Percentiles rank a stretch among this genome's conserved stretches.
These are phyloP conservation scores for Acrobasis suavella DNA, from an alignment of 2,888 invertebrate species.

Conservation along the genomic window DNA sequence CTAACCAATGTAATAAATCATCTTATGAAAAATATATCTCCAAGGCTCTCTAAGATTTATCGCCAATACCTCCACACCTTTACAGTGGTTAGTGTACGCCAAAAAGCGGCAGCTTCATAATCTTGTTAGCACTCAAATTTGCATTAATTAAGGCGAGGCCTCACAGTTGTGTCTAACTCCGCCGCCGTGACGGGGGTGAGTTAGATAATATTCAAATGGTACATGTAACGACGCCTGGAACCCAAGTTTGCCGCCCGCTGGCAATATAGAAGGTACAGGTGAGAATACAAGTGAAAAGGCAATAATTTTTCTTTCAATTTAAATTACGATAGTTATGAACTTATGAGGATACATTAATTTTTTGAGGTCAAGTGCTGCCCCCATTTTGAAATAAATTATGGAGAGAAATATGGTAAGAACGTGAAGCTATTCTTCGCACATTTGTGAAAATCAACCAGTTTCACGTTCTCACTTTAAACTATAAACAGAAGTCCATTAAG, in stretches of 20 bases:
- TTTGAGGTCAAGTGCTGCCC: no score
- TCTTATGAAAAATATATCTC: no score
- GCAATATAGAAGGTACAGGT: constrained; percentile 71
- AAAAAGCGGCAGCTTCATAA: constrained; percentile 80
- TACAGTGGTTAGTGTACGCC: constrained; percentile 57
- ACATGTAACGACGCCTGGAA: constrained; percentile 77
- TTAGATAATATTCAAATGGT: constrained; percentile 83
- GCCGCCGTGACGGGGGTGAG: constrained; percentile 47
- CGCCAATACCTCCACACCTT: constrained; percentile 33
- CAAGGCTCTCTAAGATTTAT: no score
- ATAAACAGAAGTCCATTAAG: no score
- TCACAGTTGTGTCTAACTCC: constrained; percentile 72
- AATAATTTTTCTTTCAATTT: neutral
- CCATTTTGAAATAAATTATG: no score
- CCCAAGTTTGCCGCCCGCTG: constrained; percentile 72
- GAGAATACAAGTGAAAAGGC: constrained; percentile 35
- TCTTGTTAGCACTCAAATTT: constrained; percentile 83
- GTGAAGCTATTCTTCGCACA: no score
- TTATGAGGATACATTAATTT: no score
- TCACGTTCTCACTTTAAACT: no score
- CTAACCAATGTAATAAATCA: no score
- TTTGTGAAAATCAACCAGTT: no score
- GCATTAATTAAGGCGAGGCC: constrained; percentile 81
- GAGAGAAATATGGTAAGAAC: no score
- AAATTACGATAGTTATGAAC: no score